Base-by-base conservation (phyloP, 2,888 invertebrate genomes). In the Congeria kusceri region DNA sequence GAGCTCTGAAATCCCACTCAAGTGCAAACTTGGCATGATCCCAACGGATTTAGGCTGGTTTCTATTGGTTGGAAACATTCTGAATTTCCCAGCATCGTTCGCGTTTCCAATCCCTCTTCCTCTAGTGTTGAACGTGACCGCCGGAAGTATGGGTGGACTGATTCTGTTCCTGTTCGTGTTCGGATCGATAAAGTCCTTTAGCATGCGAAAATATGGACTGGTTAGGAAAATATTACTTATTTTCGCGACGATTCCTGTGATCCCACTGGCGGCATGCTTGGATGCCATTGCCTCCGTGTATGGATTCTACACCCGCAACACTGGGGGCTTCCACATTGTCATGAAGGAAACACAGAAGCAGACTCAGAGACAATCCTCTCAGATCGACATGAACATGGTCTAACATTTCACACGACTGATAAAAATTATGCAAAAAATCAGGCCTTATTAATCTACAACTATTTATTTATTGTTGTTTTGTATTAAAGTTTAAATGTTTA, bases 171-270 rank as follows among this genome's bases (percentile, higher is more conserved):
- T 86, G 39, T 86, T 84, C 29, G n/a, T 78, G 13, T 84, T 86
- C 66, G 85, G 85, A 1, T 73, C 82, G n/a, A 80, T 86, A 7
- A 83, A 84, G 57, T 86, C 85, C 27, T 84, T 86, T 61, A 84
- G 79, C 67, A 56, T 78, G 29, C 68, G 79, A 63, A 79, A 71
- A 62, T 77, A 83, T 44, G 84, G 84, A 32, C 58, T 75, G 18
- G 47, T 81, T 39, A 72, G 53, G 18, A 84, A 82, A 53, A 57
- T 65, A n/a, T 32, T 82, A 1, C 47, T 86, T n/a, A 44, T 84
- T 18, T 53, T 86, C 7, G 73, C 71, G 1, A 77, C 80, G 1
- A 56, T 86, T 23, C 70, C 66, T n/a, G 59, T 78, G 20, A 82
- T 84, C 32, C 86, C 86, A 18, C 13, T 86, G 47, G 80, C 80